Conservation (phyloP, 1,140 invertebrate species). For the Pachypeltis micranthus region DNA sequence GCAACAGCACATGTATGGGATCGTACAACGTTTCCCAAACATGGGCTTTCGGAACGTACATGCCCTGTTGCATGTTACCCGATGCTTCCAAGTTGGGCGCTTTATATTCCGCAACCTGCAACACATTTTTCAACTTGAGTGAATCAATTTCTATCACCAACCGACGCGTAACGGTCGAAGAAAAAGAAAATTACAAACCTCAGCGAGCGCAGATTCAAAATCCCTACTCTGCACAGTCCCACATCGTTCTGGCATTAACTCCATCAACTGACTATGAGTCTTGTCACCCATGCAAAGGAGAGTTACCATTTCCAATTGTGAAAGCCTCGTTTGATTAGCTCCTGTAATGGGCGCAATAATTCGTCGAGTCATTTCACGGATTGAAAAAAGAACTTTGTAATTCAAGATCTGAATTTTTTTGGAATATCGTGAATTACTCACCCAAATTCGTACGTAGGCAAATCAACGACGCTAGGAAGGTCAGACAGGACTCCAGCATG, state of each 20-base stretch:
- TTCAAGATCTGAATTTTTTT: not conserved
- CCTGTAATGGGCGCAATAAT: slow-evolving; percentile 38
- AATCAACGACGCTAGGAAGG: slow-evolving; percentile 80
- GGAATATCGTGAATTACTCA: slow-evolving; percentile 29
- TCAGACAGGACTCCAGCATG: slow-evolving; percentile 86
- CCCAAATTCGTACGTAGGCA: slow-evolving; percentile 82
- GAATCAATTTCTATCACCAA: no score
- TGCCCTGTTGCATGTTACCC: slow-evolving; percentile 83
- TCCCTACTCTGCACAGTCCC: slow-evolving; percentile 80
- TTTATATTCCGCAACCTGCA: slow-evolving; percentile 59
- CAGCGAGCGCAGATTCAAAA: slow-evolving; percentile 72
- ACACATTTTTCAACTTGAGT: not conserved
- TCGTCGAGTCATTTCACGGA: no score
- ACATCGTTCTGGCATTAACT: slow-evolving; percentile 88
- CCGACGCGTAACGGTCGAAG: not conserved
- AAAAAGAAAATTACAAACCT: slow-evolving; percentile 37
- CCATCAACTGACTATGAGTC: slow-evolving; percentile 88
- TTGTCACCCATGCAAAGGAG: slow-evolving; percentile 85
- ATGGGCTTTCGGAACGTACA: slow-evolving; percentile 76
- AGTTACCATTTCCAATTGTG: slow-evolving; percentile 83
- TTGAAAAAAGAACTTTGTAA: not conserved
- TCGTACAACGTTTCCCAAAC: slow-evolving; percentile 91
- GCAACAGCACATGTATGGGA: slow-evolving; percentile 78
- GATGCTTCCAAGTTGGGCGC: slow-evolving; percentile 65
- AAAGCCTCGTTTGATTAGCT: slow-evolving; percentile 55